Evolutionary conservation across 2,797 vertebrate species (phyloP).

Genomic region (Crax fasciolata): DNA sequence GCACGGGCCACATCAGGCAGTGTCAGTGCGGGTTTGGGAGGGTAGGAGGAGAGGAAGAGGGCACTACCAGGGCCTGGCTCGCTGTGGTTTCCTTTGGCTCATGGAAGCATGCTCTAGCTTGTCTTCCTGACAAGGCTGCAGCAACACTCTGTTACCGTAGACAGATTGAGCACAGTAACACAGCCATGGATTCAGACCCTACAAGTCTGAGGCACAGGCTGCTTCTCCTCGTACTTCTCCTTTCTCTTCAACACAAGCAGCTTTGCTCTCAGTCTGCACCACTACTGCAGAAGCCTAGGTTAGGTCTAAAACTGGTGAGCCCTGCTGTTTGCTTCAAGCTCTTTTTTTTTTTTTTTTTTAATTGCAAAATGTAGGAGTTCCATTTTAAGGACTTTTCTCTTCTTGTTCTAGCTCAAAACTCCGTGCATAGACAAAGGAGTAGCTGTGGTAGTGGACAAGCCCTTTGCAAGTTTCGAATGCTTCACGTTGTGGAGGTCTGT

Average conservation of each 20-base stretch:
- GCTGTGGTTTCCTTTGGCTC: neutral
- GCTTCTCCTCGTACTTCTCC: neutral
- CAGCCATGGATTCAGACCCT: neutral
- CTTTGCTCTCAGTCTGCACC: neutral
- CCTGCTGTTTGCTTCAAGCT: neutral
- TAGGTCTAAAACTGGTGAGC: neutral
- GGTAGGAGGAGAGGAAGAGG: neutral
- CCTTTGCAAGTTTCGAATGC: neutral
- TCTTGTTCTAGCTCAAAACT: slow-evolving; percentile 6
- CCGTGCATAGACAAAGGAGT: neutral
- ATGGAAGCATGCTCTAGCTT: neutral
- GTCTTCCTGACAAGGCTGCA: neutral
- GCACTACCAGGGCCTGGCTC: neutral
- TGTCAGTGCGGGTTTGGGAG: rapidly evolving
- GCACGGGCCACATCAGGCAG: neutral
- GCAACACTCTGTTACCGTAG: neutral
- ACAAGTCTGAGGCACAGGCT: neutral
- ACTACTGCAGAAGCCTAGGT: neutral
- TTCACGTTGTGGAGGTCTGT: neutral
- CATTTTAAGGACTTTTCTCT: neutral
- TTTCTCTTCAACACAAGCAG: neutral
- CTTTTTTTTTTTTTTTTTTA: neutral
- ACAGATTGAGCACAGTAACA: neutral
- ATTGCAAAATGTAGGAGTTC: neutral
- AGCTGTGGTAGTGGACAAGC: neutral